Evolutionary conservation across 2,888 invertebrate species (phyloP), one percentile per base, ranked within the genome.

Genomic region (Lomographa bimaculata): DNA sequence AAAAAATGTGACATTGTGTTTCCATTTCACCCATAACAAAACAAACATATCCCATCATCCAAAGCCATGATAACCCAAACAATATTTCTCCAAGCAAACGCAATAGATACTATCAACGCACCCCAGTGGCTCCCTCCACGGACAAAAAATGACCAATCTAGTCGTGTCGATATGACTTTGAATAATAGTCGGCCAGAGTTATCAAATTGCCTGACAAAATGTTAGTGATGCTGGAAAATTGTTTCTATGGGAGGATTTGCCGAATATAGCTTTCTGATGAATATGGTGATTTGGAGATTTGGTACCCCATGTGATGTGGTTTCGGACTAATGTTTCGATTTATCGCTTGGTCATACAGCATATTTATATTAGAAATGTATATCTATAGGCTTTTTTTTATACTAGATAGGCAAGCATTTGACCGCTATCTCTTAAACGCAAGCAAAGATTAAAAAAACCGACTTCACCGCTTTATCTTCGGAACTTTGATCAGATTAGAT

Each of bases 191-290:
- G 57, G 44, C 60, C 63, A 65, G 59, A 71, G 66, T 76, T 84
- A 82, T 74, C 79, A 86, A 87, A 89, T 87, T 78, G 87, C 77
- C 72, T 75, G 65, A 74, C 79, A 64, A 79, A 80, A 78, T 76
- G 63, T 81, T 58, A 65, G 63, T 72, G 80, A 82, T 70, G 76
- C 77, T 85, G 82, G 87, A 84, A 86, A 87, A 89, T 86, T 84
- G 84, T 87, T 79, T 80, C 83, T 81, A 82, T 79, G 68, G 16
- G 58, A 61, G 81, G 85, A 77, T 83, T 82, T 82, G 57, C 55
- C 2, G 40, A 54, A 61, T 72, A 79, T 78, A 57, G 69, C 56
- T 69, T 70, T 76, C 61, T 74, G 74, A 84, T 81, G 79, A 80
- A 85, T 83, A 79, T 71, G 71, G 70, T 44, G 45, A 54, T 51